These are phyloP conservation scores for Enoplosus armatus DNA, from an alignment of 2,797 vertebrate species.

Conservation along the genomic window DNA sequence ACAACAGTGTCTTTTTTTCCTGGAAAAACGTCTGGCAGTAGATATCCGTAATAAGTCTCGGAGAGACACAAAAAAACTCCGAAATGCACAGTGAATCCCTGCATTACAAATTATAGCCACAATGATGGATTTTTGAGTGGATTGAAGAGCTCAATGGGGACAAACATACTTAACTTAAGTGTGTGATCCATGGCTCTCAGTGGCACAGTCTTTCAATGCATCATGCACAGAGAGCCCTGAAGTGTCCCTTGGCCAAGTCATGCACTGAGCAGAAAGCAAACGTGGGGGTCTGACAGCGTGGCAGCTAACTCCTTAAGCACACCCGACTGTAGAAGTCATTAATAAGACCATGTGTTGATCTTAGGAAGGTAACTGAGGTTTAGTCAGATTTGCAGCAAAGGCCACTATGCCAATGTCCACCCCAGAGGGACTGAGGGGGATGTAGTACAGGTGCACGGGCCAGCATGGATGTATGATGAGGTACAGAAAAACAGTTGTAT, in stretches of 20 bases:
- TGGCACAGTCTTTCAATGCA: conserved; percentile 60
- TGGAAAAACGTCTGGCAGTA: conserved; percentile 45
- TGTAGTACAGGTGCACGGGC: not conserved
- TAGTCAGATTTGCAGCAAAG: conserved; percentile 53
- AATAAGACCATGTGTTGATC: conserved; percentile 58
- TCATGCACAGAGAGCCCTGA: conserved; percentile 46
- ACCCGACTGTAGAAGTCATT: conserved; percentile 68
- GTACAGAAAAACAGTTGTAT: conserved; percentile 25
- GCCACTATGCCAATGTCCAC: conserved; percentile 54
- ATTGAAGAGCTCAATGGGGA: conserved; percentile 49
- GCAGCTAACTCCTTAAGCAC: conserved; percentile 53
- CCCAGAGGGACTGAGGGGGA: conserved; percentile 43
- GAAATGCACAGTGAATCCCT: conserved; percentile 30
- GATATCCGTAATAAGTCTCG: conserved; percentile 43
- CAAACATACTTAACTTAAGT: conserved; percentile 56
- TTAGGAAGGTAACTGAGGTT: conserved; percentile 52
- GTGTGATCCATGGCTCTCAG: conserved; percentile 66
- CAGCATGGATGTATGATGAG: conserved; percentile 16
- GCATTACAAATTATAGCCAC: conserved; percentile 48
- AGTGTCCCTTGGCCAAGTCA: conserved; percentile 37
- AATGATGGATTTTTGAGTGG: conserved; percentile 57
- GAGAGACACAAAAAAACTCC: not conserved
- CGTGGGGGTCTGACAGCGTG: conserved; percentile 42
- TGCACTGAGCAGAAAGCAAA: conserved; percentile 33
- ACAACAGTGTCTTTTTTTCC: conserved; percentile 36